Conservation (phyloP, 2,888 invertebrate genomes). For the Caprella mutica region DNA sequence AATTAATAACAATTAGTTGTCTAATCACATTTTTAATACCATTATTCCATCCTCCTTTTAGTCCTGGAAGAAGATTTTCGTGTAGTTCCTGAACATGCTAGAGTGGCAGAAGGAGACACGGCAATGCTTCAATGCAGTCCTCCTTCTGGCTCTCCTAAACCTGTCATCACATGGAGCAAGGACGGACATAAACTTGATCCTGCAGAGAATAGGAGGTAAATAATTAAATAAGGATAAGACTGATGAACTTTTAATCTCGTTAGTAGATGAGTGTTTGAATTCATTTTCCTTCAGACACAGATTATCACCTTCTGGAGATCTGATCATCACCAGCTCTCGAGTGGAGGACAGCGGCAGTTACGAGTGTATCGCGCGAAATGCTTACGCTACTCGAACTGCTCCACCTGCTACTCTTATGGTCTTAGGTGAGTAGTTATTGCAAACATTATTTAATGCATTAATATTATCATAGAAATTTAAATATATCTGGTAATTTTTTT, state of each 20-base stretch:
- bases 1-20: too few relatives aligned
- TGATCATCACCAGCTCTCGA: constrained; percentile 78
- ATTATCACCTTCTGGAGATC: constrained; percentile 76
- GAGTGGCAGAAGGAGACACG: constrained; percentile 84
- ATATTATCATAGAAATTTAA: too few relatives aligned
- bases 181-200: constrained; percentile 39
- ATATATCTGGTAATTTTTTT: too few relatives aligned
- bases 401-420: constrained; percentile 70
- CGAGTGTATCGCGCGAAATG: constrained; percentile 78
- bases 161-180: constrained; percentile 64
- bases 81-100: constrained; percentile 73
- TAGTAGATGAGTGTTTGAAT: not conserved
- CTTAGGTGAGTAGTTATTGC: constrained; percentile 59
- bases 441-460: too few relatives aligned
- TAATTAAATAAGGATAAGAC: not conserved
- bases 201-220: constrained; percentile 33
- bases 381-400: constrained; percentile 63
- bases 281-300: constrained; percentile 42
- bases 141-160: constrained; percentile 25
- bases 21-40: too few relatives aligned
- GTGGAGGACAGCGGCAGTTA: constrained; percentile 84
- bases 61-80: constrained; percentile 93
- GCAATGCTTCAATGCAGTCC: constrained; percentile 46
- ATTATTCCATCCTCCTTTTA: constrained; percentile 43
- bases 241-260: not conserved